Evolutionary conservation across 2,797 vertebrate species (phyloP).

Genomic region (Smutsia temminckii): DNA sequence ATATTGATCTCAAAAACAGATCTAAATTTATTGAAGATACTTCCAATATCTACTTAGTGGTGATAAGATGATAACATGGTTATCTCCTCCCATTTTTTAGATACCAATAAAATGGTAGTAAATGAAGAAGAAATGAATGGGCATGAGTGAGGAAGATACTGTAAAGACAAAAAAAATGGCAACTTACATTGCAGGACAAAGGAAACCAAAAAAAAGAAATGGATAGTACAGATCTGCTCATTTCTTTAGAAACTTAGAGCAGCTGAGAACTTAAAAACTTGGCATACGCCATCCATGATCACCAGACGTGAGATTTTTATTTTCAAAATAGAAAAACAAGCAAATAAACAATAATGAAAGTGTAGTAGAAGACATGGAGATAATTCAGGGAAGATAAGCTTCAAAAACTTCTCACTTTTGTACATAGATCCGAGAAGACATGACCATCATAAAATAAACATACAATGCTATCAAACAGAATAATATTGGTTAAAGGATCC

Average conservation of each 20-base stretch:
- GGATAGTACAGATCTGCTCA: not conserved
- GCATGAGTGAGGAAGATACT: not conserved
- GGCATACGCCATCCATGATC: not conserved
- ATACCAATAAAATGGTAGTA: not conserved
- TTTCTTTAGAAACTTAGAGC: not conserved
- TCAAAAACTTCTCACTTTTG: not conserved
- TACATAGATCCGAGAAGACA: not conserved
- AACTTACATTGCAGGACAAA: not conserved
- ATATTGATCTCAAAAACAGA: not conserved
- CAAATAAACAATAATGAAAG: not conserved
- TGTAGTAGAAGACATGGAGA: not conserved
- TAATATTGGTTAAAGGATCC: not conserved
- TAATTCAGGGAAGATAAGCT: not conserved
- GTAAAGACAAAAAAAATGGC: not conserved
- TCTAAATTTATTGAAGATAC: slow-evolving; percentile 15
- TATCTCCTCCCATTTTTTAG: not conserved
- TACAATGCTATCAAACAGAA: not conserved
- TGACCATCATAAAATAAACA: not conserved
- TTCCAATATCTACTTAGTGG: not conserved
- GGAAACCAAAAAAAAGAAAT: not conserved
- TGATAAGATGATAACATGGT: not conserved
- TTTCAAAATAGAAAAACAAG: slow-evolving; percentile 14
- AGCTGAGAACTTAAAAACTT: not conserved
- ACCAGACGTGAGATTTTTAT: not conserved
- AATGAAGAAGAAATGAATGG: not conserved